Conservation (phyloP, 2,113 vertebrate genomes). For the Lagopus leucura region DNA sequence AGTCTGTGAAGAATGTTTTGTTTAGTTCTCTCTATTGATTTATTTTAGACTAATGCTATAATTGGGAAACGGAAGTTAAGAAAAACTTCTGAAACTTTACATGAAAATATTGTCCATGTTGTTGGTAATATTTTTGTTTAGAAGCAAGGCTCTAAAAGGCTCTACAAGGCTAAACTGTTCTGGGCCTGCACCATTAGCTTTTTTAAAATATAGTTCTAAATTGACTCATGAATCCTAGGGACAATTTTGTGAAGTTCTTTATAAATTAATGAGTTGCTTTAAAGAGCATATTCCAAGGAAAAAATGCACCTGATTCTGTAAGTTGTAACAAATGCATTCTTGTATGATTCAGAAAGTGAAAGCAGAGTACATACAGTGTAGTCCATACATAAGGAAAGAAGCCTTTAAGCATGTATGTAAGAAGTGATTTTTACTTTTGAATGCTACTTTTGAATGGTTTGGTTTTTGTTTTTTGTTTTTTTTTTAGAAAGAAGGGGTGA, state of each 20-base stretch:
- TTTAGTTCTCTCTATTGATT: background rate
- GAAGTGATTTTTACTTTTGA: background rate
- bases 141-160: background rate
- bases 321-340: background rate
- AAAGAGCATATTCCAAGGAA: background rate
- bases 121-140: background rate
- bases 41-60: background rate
- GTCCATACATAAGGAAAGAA: background rate
- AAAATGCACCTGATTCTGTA: background rate
- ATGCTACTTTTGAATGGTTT: background rate
- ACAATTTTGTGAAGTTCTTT: background rate
- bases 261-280: background rate
- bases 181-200: background rate
- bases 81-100: background rate
- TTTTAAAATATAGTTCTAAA: background rate
- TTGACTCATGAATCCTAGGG: background rate
- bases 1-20: background rate
- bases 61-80: background rate
- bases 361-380: background rate
- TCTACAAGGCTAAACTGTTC: background rate
- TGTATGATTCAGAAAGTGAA: background rate
- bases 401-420: too few species aligned
- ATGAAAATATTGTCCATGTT: background rate
- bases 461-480: background rate
- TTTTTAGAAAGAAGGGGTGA: background rate